Evolutionary conservation across 2,888 invertebrate genomes (phyloP).

Genomic region (Arrhopalites spinosus): DNA sequence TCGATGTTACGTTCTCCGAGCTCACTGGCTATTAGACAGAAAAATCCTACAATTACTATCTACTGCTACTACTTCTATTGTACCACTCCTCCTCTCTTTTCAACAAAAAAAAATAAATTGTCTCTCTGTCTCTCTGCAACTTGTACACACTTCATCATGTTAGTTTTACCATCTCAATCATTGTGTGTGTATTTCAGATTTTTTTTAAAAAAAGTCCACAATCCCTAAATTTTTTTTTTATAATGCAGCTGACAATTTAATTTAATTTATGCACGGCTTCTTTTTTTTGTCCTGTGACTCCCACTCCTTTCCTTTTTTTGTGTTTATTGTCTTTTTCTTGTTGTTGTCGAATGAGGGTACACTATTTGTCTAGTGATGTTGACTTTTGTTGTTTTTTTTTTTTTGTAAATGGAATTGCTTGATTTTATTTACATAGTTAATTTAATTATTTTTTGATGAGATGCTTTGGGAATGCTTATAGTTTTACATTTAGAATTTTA

Average conservation of each 20-base stretch:
- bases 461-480: too few relatives aligned
- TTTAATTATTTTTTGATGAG: too few relatives aligned
- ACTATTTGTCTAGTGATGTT: too few relatives aligned
- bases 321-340: neutral
- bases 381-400: neutral
- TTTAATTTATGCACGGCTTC: neutral
- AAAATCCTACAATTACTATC: conserved; percentile 13
- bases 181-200: neutral
- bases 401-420: neutral
- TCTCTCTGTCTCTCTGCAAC: conserved; percentile 38
- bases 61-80: conserved; percentile 39
- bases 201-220: too few relatives aligned
- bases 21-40: conserved; percentile 88
- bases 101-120: conserved; percentile 34
- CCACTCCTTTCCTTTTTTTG: neutral
- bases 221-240: too few relatives aligned
- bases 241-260: neutral
- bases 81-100: conserved; percentile 35
- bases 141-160: conserved; percentile 31
- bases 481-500: too few relatives aligned
- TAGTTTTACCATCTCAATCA: conserved; percentile 15
- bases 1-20: conserved; percentile 96
- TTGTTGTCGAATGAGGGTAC: too few relatives aligned
- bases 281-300: neutral
- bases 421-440: too few relatives aligned